phyloP scores from a whole-genome alignment of 2,113 vertebrate genomes.

The Mustela lutreola region DNA sequence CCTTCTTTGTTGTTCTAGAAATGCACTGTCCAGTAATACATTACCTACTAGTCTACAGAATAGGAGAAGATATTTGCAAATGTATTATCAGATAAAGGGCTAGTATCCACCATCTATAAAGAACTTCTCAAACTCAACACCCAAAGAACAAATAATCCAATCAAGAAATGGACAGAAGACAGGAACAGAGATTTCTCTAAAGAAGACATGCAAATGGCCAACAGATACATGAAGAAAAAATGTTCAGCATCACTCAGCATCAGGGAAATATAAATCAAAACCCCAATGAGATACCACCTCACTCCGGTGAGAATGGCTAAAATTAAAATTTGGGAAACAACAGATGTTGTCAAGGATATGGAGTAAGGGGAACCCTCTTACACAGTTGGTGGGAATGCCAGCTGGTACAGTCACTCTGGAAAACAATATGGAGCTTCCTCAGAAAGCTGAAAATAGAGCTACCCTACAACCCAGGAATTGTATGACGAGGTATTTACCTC shows the following conservation, averaged over 20 bases:
- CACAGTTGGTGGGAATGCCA: neutral
- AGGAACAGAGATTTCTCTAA: neutral
- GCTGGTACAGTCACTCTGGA: neutral
- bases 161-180: neutral
- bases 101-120: neutral
- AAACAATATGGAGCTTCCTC: neutral
- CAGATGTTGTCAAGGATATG: neutral
- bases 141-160: neutral
- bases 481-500: neutral
- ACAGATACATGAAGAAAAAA: no score
- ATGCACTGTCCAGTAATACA: neutral
- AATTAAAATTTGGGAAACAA: neutral
- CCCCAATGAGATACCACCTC: no score
- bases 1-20: neutral
- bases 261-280: no score
- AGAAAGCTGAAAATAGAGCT: neutral
- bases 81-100: neutral
- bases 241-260: no score
- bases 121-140: neutral
- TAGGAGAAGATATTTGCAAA: neutral
- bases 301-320: neutral
- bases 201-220: no score
- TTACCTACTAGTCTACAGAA: neutral
- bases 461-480: neutral
- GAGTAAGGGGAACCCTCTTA: neutral